Evolutionary conservation across 2,113 vertebrate genomes (phyloP).

Genomic region (Elgaria multicarinata): DNA sequence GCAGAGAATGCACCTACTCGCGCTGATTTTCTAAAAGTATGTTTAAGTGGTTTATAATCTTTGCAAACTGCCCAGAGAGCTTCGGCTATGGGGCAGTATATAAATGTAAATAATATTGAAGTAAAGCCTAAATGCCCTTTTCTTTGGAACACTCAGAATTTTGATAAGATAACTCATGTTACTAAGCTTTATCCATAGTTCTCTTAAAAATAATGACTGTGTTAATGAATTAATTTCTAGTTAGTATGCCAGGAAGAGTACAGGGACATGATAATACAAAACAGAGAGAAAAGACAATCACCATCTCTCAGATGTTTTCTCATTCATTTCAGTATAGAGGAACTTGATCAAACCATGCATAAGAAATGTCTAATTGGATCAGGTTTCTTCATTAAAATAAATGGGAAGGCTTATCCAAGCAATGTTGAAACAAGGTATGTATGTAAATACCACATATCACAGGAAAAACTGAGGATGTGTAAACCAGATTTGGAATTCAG

Average conservation of each 20-base stretch:
- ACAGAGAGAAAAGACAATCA: not conserved
- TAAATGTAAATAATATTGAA: too few species aligned
- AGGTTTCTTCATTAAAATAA: not conserved
- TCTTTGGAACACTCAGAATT: not conserved
- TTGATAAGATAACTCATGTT: not conserved
- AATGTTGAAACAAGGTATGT: not conserved
- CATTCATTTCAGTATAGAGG: not conserved
- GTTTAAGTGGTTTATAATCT: conserved; percentile 11
- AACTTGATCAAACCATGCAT: not conserved
- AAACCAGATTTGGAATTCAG: not conserved
- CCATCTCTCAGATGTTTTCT: not conserved
- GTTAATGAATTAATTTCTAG: not conserved
- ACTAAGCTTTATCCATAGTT: not conserved
- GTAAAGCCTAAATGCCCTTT: not conserved
- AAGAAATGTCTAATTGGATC: not conserved
- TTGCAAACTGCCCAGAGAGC: too few species aligned
- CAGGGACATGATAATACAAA: not conserved
- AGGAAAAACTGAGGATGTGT: too few species aligned
- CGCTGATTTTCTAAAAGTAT: not conserved
- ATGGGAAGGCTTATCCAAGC: not conserved
- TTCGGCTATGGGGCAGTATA: too few species aligned
- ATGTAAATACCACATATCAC: not conserved
- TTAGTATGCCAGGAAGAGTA: not conserved
- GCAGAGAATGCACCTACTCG: not conserved
- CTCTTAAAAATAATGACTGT: not conserved